phyloP scores from a whole-genome alignment of 2,888 invertebrate genomes.

The Mesochorus sp. region DNA sequence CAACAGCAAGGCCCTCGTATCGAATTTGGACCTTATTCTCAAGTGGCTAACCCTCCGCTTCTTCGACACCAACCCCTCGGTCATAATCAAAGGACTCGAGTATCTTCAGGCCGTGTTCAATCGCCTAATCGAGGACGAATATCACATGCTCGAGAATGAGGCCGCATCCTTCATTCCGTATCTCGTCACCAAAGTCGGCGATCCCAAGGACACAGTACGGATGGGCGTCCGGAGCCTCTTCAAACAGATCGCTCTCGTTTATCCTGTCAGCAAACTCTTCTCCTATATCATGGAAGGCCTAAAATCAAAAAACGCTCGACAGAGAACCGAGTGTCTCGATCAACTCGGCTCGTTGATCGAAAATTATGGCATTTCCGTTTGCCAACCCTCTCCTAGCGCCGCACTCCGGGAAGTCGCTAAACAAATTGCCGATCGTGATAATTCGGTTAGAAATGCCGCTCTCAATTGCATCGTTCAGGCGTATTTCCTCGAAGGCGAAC shows the following conservation, averaged over 20 bases:
- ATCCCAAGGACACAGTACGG: slow-evolving; percentile 97
- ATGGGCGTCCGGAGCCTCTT: slow-evolving; percentile 94
- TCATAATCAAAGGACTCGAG: slow-evolving; percentile 96
- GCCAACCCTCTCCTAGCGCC: slow-evolving; percentile 90
- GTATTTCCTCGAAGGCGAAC: slow-evolving; percentile 95
- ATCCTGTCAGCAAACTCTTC: slow-evolving; percentile 94
- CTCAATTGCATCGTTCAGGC: slow-evolving; percentile 96
- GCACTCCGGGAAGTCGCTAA: slow-evolving; percentile 95
- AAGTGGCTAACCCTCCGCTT: slow-evolving; percentile 98
- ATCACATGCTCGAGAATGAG: slow-evolving; percentile 94
- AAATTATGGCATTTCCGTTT: slow-evolving; percentile 91
- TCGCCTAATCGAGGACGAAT: slow-evolving; percentile 90
- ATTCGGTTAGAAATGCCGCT: slow-evolving; percentile 97
- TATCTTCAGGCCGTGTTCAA: slow-evolving; percentile 93
- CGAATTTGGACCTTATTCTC: slow-evolving; percentile 96
- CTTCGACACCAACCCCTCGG: slow-evolving; percentile 99
- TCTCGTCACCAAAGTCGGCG: slow-evolving; percentile 96
- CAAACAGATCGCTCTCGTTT: slow-evolving; percentile 92
- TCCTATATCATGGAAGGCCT: slow-evolving; percentile 96
- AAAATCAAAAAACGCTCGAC: slow-evolving; percentile 98
- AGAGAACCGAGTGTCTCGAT: slow-evolving; percentile 97
- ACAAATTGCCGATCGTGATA: slow-evolving; percentile 98
- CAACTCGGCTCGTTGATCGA: slow-evolving; percentile 94
- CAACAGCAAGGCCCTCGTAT: slow-evolving; percentile 91
- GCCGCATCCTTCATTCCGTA: slow-evolving; percentile 97